Evolutionary conservation across 2,113 vertebrate species (phyloP).

Genomic region (Nothoprocta pentlandii): DNA sequence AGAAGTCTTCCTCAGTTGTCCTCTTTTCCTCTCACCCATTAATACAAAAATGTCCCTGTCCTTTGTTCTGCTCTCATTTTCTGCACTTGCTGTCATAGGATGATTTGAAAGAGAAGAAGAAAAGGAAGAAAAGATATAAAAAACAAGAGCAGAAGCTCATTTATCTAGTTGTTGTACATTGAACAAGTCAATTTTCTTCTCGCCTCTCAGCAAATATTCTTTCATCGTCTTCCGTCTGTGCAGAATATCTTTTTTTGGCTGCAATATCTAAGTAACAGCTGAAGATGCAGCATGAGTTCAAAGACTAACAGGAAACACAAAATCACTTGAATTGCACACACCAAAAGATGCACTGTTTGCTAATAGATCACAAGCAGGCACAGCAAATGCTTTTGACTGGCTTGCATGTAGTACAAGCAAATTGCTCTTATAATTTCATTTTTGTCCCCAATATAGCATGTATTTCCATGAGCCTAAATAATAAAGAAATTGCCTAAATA

Average conservation of each 20-base stretch:
- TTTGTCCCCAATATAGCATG: background rate
- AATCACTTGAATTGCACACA: conserved; percentile 55
- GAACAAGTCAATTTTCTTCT: conserved; percentile 56
- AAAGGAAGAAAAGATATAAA: background rate
- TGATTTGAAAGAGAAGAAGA: background rate
- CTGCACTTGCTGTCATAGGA: rapidly evolving
- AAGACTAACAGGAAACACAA: conserved; percentile 40
- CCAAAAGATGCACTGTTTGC: conserved; percentile 41
- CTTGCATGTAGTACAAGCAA: background rate
- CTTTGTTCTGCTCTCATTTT: background rate
- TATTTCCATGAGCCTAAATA: background rate
- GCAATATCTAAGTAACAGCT: conserved; percentile 41
- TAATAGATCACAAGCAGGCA: conserved; percentile 40
- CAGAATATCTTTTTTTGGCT: conserved; percentile 26
- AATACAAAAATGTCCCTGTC: background rate
- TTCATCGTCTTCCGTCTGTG: background rate
- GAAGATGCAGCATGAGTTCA: conserved; percentile 49
- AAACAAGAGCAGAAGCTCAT: conserved; percentile 35
- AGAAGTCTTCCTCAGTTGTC: background rate
- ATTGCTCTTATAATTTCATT: conserved; percentile 16
- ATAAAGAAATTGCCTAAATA: background rate
- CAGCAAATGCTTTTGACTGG: conserved; percentile 25
- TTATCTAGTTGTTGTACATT: conserved; percentile 36
- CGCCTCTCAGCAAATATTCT: conserved; percentile 23
- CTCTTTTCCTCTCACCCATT: background rate